These are phyloP conservation scores for Tipula helvola DNA, from an alignment of 2,888 invertebrate species.

Conservation along the genomic window DNA sequence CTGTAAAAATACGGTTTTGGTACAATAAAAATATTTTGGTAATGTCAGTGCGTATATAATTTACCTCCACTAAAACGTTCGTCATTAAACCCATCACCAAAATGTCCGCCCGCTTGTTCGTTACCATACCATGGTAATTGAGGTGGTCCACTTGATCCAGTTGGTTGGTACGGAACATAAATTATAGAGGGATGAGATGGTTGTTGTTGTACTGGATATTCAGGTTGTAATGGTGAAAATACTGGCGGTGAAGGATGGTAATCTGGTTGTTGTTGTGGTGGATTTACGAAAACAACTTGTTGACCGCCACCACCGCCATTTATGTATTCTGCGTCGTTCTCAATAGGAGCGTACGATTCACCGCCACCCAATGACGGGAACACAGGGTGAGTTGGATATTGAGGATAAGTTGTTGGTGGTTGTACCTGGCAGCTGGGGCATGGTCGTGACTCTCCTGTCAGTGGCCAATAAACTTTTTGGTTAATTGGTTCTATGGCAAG, in stretches of 20 bases:
- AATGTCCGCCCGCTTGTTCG: not conserved
- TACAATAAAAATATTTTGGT: not conserved
- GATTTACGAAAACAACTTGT: not conserved
- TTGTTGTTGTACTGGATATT: not conserved
- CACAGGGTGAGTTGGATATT: not conserved
- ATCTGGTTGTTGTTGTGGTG: not conserved
- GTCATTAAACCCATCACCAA: not conserved
- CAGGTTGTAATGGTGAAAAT: not conserved
- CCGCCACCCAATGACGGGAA: not conserved
- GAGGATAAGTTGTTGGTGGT: not conserved
- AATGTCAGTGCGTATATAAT: not conserved
- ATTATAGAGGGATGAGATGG: not conserved
- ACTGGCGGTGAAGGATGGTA: not conserved
- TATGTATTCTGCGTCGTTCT: not conserved
- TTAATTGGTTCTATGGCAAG: not conserved
- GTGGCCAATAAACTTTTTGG: not conserved
- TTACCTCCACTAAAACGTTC: not conserved
- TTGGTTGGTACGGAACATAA: not conserved
- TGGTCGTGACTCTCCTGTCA: not conserved
- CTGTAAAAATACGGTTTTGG: not conserved
- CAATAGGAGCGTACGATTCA: not conserved
- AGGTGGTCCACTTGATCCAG: not conserved
- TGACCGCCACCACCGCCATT: not conserved
- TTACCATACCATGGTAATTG: not conserved
- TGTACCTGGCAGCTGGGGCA: not conserved